Evolutionary conservation across 1,140 invertebrate genomes (phyloP), one percentile per base, ranked within the genome.

Genomic region (Hydropsyche tenuis): DNA sequence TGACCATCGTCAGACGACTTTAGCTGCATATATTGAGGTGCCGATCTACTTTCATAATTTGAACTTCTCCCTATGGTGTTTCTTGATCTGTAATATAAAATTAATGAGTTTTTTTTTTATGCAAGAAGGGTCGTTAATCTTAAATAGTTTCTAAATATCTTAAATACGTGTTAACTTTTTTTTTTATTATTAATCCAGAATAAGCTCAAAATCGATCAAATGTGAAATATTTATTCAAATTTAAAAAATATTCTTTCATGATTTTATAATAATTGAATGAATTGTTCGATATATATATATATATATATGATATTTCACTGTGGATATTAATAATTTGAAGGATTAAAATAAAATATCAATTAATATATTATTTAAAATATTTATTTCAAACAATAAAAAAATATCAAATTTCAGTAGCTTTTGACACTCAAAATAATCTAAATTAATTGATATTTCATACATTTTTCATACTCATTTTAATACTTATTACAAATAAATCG

Each of bases 1-100:
- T 70, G 74, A 42, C 63, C 74, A 48, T 75, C 76, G 16, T 77
- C 82, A 53, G 78, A 75, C 53, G 81, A 73, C 78, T 84, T 81
- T 3, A 82, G 76, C 77, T 84, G 83, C 20, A 82, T 79, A 71
- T 78, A 80, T 65, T 77, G 75, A 74, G 79, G 68, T 68, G 74
- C 30, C 75, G 72, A 22, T 72, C 79, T 62, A 77, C 76, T n/a
- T 74, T 80, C 68, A 53, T 69, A 68, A 78, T 73, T 77, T 65
- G 73, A 75, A 66, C 70, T 77, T 60, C 78, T 72, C 65, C 71
- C 77, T 30, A 78, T 69, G 62, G 78, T 78, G 77, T 56, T 73
- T 73, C 80, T 77, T 22, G 80, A 78, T 37, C 81, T 82, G 70
- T 51, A 81, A 79, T 16, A 42, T 25, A 27, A 66, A 66, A 16